Evolutionary conservation across 2,888 invertebrate genomes (phyloP).

Genomic region (Hirtodrosophila confusa): DNA sequence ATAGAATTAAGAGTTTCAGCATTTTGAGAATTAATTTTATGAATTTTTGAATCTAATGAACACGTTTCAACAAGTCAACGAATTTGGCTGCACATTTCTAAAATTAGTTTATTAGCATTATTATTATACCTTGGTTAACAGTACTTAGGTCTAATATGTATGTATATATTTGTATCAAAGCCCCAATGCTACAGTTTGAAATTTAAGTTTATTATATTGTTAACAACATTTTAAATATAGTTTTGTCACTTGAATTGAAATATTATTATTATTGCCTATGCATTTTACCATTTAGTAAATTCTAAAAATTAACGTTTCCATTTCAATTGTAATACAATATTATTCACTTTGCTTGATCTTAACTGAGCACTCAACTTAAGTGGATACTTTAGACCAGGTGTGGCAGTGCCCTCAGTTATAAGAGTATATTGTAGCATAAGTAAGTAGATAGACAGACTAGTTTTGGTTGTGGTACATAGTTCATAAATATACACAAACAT

Average conservation of each 20-base stretch:
- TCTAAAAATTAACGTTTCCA: slow-evolving; percentile 46
- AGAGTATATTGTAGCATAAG: not conserved
- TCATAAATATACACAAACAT: slow-evolving; percentile 29
- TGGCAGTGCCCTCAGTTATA: slow-evolving; percentile 57
- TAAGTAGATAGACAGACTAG: slow-evolving; percentile 14
- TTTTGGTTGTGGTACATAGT: slow-evolving; percentile 16
- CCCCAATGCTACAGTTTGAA: slow-evolving; percentile 40
- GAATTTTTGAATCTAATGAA: slow-evolving; percentile 39
- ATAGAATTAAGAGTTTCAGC: slow-evolving; percentile 23
- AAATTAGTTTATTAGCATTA: slow-evolving; percentile 11
- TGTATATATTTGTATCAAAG: slow-evolving; percentile 48
- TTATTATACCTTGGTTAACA: slow-evolving; percentile 22
- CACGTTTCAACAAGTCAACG: slow-evolving; percentile 59
- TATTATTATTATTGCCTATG: slow-evolving; percentile 65
- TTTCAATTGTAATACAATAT: slow-evolving; percentile 26
- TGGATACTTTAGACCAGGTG: slow-evolving; percentile 24
- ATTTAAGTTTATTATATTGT: slow-evolving; percentile 18
- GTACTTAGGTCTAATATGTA: slow-evolving; percentile 8
- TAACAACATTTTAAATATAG: slow-evolving; percentile 37
- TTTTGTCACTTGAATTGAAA: slow-evolving; percentile 27
- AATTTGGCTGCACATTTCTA: slow-evolving; percentile 43
- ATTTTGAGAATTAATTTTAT: slow-evolving; percentile 7
- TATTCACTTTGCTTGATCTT: too few relatives aligned
- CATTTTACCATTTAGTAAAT: slow-evolving; percentile 62
- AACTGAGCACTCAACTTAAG: slow-evolving; percentile 46